Evolutionary conservation across 2,888 invertebrate genomes (phyloP).

Genomic region (Caradrina clavipalpis): DNA sequence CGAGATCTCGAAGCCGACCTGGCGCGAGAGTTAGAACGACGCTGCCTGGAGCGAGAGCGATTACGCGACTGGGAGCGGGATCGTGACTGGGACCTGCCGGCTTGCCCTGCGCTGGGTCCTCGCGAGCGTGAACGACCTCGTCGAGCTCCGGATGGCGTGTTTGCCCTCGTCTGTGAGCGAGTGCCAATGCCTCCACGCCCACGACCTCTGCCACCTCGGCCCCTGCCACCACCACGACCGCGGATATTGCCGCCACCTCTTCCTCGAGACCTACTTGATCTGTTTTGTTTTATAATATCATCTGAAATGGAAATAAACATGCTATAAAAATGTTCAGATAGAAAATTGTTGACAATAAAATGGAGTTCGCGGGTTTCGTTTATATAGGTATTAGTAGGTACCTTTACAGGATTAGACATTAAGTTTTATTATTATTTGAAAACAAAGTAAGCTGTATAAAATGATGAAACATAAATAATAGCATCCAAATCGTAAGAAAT

Average conservation of each 20-base stretch:
- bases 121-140: constrained; percentile 73
- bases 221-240: constrained; percentile 63
- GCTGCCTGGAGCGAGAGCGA: constrained; percentile 73
- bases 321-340: not conserved
- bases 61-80: constrained; percentile 73
- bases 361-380: constrained; percentile 44
- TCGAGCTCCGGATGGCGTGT: constrained; percentile 58
- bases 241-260: constrained; percentile 73
- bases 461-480: constrained; percentile 5
- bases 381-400: not conserved
- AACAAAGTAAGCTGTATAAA: not conserved
- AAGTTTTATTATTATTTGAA: not conserved
- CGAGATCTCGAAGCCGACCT: constrained; percentile 82
- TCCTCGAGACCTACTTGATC: constrained; percentile 81
- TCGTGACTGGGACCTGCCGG: constrained; percentile 72
- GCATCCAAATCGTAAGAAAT: constrained; percentile 23
- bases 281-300: constrained; percentile 85
- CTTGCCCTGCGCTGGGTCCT: constrained; percentile 71
- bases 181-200: constrained; percentile 61
- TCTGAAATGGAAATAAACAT: constrained; percentile 67
- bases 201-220: constrained; percentile 62
- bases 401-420: no score
- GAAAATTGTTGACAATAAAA: constrained; percentile 39
- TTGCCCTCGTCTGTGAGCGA: constrained; percentile 56
- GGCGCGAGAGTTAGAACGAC: constrained; percentile 75